Evolutionary conservation across 2,888 invertebrate species (phyloP), one percentile per base, ranked within the genome.

Genomic region (Bursaphelenchus okinawaensis): DNA sequence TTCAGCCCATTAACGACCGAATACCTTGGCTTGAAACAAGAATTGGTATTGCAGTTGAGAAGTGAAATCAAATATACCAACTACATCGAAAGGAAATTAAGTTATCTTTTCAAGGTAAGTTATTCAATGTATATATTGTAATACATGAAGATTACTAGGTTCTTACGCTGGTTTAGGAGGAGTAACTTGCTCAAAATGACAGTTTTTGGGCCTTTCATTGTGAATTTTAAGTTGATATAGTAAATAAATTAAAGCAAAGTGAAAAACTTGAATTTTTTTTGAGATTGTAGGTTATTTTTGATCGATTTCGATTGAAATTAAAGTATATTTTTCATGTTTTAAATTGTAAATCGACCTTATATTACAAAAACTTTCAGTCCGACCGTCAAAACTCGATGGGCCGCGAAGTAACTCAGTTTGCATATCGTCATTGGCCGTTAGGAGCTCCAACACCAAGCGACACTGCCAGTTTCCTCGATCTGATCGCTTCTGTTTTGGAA

Each of bases 401-500:
- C 26, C 23, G 65, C 23, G 76, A 76, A 24, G 68, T 82, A 8
- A 68, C 70, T n/a, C 82, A 82, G 65, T 82, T 70, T 55, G 68
- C 69, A n/a, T 75, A 75, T 24, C 63, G 65, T 6, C 76, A 72
- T 16, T 82, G 82, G 82, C 69, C 74, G 7, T 28, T 65, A 0
- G 73, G 68, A 2, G 27, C 65, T 7, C 57, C 68, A 1, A 68
- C 72, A 0, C 82, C 82, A 4, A 50, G 57, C 20, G 69, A 73
- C 7, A 58, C 76, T 8, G 65, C 64, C 7, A 63, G 74, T 7
- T 29, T 82, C 55, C 63, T 83, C 57, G 75, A 89, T 87, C 75
- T 87, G 87, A 68, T 87, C 87, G 75, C 91, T 90, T 23, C 89
- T 89, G 60, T 92, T 22, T 72, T 79, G 29, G 78, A 83, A 57